phyloP scores from a whole-genome alignment of 2,888 invertebrate genomes.

The Kuschelorhynchus macadamiae region DNA sequence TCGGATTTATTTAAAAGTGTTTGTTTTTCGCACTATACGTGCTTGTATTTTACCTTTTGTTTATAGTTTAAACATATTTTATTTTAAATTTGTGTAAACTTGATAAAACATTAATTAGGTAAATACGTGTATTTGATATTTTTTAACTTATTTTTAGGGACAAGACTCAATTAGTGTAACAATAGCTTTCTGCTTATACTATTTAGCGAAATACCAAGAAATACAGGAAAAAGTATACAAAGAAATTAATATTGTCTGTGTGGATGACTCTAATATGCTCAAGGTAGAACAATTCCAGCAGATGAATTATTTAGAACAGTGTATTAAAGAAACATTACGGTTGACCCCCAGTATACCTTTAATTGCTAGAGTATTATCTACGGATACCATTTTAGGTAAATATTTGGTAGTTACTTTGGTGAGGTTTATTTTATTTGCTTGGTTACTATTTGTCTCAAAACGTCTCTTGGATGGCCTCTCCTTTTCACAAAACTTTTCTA shows the following conservation, averaged over 20 bases:
- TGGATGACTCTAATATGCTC: conserved; percentile 68
- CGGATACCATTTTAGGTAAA: conserved; percentile 73
- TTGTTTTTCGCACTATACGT: too few relatives aligned
- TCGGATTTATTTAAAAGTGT: too few relatives aligned
- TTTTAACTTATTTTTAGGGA: conserved; percentile 66
- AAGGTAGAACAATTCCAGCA: conserved; percentile 73
- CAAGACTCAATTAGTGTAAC: conserved; percentile 76
- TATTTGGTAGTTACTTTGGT: too few relatives aligned
- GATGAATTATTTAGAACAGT: conserved; percentile 79
- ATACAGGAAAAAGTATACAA: conserved; percentile 70
- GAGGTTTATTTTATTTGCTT: too few relatives aligned
- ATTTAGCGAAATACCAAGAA: conserved; percentile 71
- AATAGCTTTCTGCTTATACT: conserved; percentile 72
- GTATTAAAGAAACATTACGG: conserved; percentile 78
- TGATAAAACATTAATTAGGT: too few relatives aligned
- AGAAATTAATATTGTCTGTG: conserved; percentile 69
- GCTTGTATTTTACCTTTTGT: too few relatives aligned
- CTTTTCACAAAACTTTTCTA: too few relatives aligned
- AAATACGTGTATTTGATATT: too few relatives aligned
- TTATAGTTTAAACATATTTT: too few relatives aligned
- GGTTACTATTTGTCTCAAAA: too few relatives aligned
- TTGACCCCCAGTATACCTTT: conserved; percentile 79
- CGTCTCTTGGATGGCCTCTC: too few relatives aligned
- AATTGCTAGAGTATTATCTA: conserved; percentile 73
- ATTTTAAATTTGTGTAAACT: too few relatives aligned